Evolutionary conservation across 2,888 invertebrate species (phyloP), one percentile per base, ranked within the genome.

Genomic region (Ischnus inquisitorius): DNA sequence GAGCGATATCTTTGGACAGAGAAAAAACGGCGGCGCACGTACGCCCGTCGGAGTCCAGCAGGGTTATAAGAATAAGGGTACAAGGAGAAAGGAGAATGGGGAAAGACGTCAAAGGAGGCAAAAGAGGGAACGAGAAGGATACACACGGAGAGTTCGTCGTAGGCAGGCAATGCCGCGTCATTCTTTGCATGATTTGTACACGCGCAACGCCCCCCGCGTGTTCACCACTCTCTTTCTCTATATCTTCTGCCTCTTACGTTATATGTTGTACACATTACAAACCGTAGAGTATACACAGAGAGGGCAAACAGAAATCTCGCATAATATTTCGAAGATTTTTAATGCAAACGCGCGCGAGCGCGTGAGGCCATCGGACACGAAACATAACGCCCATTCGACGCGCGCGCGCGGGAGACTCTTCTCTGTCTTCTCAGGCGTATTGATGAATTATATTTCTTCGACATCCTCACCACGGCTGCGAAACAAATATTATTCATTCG

Each of bases 101-200:
- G 68, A 64, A 62, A 43, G 48, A 28, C 68, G 64, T 51, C 46
- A 57, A 69, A 69, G n/a, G 69, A 71, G 22, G 65, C 22, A 62
- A 48, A 41, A 43, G 51, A 34, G 48, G 48, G 34, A 74, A 48
- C 43, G 75, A 62, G 69, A 54, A 46, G 60, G 46, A 83, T n/a
- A 79, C 60, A 65, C 46, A 34, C 41, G 41, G 10, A 68, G 65
- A 79, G 79, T 39, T 75, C 64, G 64, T 62, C 54, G 67, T 78
- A 82, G 75, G 84, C 76, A 83, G 68, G 83, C 90, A 85, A 86
- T 90, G 91, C 91, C 87, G 88, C 90, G 92, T 92, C 92, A 92
- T 90, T 90, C 90, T 88, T 89, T 83, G 89, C 89, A 89, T 92
- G 92, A 92, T 92, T 92, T 92, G 91, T 91, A 90, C 90, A 88